phyloP scores from a whole-genome alignment of 1,140 invertebrate genomes.

The Plectrocnemia conspersa region DNA sequence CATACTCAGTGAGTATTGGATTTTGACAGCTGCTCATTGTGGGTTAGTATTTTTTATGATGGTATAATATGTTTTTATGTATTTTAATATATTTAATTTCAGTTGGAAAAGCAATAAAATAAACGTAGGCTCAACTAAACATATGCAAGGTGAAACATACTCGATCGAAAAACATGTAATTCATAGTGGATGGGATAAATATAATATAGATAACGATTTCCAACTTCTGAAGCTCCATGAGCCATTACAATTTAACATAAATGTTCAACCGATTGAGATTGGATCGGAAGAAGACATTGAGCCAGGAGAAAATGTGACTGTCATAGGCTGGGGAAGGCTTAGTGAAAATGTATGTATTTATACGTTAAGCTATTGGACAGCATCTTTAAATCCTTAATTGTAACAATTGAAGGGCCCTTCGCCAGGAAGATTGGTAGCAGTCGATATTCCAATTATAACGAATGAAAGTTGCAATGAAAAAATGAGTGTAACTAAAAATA shows the following conservation, averaged over 20 bases:
- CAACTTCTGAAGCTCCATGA: conserved; percentile 19
- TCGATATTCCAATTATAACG: conserved; percentile 40
- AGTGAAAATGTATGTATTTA: conserved; percentile 13
- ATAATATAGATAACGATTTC: conserved; percentile 26
- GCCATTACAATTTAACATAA: conserved; percentile 12
- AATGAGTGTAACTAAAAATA: conserved; percentile 45
- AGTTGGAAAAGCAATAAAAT: neutral
- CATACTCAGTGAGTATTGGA: conserved; percentile 17
- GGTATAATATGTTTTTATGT: neutral
- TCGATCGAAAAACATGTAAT: conserved; percentile 12
- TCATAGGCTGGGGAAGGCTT: conserved; percentile 17
- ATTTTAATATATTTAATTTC: conserved; percentile 6
- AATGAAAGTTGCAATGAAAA: conserved; percentile 32
- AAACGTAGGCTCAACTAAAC: neutral
- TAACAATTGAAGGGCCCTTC: too few relatives aligned
- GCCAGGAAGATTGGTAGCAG: conserved; percentile 39
- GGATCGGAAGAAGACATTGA: conserved; percentile 10
- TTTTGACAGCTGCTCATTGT: conserved; percentile 30
- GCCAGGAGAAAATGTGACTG: conserved; percentile 9
- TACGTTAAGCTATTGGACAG: neutral
- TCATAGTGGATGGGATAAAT: too few relatives aligned
- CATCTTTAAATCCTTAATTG: too few relatives aligned
- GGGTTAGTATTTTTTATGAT: conserved; percentile 21
- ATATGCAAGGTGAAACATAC: neutral
- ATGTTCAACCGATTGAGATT: conserved; percentile 12